phyloP scores from a whole-genome alignment of 2,113 vertebrate species.

The Halcyon malimbica region DNA sequence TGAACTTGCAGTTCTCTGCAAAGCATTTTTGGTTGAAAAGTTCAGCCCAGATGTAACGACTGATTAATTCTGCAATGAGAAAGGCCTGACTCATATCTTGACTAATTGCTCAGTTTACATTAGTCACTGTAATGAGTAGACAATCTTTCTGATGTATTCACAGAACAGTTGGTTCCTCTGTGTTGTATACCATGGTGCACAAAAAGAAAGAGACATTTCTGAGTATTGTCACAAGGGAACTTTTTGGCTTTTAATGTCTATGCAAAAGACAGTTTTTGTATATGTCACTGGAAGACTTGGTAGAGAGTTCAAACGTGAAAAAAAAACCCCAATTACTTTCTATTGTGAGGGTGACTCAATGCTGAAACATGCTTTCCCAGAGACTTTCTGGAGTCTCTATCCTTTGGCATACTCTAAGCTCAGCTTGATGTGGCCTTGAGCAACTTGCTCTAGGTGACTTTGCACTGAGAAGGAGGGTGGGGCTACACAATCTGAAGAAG shows the following conservation, averaged over 20 bases:
- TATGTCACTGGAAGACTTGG: not conserved
- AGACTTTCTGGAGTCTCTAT: not conserved
- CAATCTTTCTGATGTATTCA: not conserved
- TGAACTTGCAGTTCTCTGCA: not conserved
- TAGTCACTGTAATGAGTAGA: not conserved
- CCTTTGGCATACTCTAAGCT: not conserved
- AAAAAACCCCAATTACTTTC: not conserved
- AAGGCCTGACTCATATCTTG: not conserved
- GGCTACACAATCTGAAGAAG: not conserved
- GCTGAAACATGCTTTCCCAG: not conserved
- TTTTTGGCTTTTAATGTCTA: not conserved
- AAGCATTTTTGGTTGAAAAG: not conserved
- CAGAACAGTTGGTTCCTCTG: not conserved
- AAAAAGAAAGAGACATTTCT: not conserved
- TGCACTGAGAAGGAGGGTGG: not conserved
- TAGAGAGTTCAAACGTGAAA: not conserved
- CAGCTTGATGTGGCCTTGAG: not conserved
- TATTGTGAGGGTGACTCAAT: not conserved
- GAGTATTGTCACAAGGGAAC: not conserved
- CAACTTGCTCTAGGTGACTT: not conserved
- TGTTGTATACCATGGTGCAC: not conserved
- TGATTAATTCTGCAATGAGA: not conserved
- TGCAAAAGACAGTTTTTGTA: not conserved
- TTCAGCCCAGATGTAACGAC: not conserved
- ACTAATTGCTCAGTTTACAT: not conserved